These are phyloP conservation scores for Porites lutea DNA, from an alignment of 64 coral and sea anemone species.

Conservation along the genomic window DNA sequence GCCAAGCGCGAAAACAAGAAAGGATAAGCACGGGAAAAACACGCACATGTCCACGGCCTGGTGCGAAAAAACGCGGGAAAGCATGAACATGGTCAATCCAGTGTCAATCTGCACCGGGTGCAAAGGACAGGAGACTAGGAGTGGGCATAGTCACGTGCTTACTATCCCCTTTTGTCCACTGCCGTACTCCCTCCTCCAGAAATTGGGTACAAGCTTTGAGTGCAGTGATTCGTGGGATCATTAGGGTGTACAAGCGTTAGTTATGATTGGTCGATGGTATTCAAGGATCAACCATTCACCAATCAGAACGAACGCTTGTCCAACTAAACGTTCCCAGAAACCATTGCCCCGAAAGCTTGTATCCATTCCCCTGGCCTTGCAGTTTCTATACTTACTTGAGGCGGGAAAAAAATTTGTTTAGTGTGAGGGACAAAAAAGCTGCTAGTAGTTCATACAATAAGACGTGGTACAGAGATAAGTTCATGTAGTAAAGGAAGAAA, in stretches of 20 bases:
- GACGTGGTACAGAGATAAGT: conserved; percentile 83
- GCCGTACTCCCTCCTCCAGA: too few species aligned
- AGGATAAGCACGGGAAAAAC: neutral
- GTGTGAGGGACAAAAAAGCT: conserved; percentile 53
- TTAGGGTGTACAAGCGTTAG: too few species aligned
- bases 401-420: conserved; percentile 71
- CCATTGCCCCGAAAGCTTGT: too few species aligned
- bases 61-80: neutral
- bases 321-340: too few species aligned
- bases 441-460: conserved; percentile 77
- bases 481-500: conserved; percentile 90
- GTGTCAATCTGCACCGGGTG: neutral
- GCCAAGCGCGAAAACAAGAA: neutral
- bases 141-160: neutral
- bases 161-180: neutral
- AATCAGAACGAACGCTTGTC: too few species aligned
- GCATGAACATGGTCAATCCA: too few species aligned
- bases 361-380: too few species aligned
- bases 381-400: conserved; percentile 70
- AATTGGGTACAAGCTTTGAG: too few species aligned
- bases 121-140: neutral
- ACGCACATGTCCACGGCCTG: neutral
- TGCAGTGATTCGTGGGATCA: too few species aligned
- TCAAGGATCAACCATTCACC: too few species aligned
- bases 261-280: too few species aligned